phyloP scores from a whole-genome alignment of 2,888 invertebrate genomes.

The Psylliodes chrysocephalus region DNA sequence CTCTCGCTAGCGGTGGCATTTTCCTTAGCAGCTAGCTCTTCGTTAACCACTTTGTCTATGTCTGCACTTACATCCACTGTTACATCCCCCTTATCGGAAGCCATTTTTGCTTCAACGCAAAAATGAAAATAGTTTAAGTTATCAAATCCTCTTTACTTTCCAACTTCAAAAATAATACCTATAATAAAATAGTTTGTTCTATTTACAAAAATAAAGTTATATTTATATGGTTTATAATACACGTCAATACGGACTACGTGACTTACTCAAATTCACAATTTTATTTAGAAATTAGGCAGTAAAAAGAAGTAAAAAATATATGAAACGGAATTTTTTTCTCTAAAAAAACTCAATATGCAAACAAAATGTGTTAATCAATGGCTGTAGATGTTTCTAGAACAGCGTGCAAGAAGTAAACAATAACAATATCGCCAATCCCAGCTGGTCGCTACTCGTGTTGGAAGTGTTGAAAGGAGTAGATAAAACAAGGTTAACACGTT shows the following conservation, averaged over 20 bases:
- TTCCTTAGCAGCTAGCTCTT: conserved; percentile 52
- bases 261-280: conserved; percentile 26
- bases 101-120: conserved; percentile 44
- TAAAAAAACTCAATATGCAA: not conserved
- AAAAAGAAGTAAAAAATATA: not conserved
- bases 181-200: conserved; percentile 15
- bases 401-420: conserved; percentile 49
- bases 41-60: conserved; percentile 53
- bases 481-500: no score
- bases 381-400: conserved; percentile 40
- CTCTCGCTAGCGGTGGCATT: conserved; percentile 42
- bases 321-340: not conserved
- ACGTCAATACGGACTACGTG: conserved; percentile 41
- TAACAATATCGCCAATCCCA: conserved; percentile 48
- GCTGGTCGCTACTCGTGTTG: conserved; percentile 48
- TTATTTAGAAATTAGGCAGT: conserved; percentile 2
- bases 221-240: conserved; percentile 35
- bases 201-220: conserved; percentile 23
- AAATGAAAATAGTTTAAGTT: conserved; percentile 7
- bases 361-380: conserved; percentile 3
- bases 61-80: conserved; percentile 48
- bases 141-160: conserved; percentile 7
- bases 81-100: conserved; percentile 50
- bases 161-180: conserved; percentile 14
- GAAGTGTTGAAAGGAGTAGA: no score